A percentile compares a stretch with the other conserved stretches of the same genome.
Conservation (phyloP, 2,113 vertebrate genomes). For the Poeciliopsis occidentalis region DNA sequence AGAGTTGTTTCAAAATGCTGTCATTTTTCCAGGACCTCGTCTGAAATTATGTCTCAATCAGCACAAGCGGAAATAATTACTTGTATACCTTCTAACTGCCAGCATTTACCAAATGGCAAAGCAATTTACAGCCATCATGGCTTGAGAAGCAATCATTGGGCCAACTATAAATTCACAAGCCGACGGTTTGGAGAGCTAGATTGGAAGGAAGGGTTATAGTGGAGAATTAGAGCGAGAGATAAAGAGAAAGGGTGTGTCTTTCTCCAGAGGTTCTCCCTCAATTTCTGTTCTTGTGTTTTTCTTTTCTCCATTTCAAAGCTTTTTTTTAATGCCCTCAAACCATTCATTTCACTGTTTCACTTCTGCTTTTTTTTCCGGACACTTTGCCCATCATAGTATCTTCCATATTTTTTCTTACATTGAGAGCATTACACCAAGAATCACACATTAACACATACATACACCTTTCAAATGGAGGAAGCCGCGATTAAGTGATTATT, state of each 20-base stretch:
- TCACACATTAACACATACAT: slow-evolving; percentile 20
- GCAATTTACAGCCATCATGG: slow-evolving; percentile 81
- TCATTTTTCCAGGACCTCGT: slow-evolving; percentile 72
- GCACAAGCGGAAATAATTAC: slow-evolving; percentile 81
- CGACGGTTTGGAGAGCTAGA: slow-evolving; percentile 70
- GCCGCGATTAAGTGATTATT: slow-evolving; percentile 77
- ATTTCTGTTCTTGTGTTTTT: slow-evolving; percentile 23
- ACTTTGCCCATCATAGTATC: slow-evolving; percentile 43
- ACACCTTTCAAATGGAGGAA: slow-evolving; percentile 62
- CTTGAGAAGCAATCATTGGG: slow-evolving; percentile 79
- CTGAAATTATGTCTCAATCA: slow-evolving; percentile 84
- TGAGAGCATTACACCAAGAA: slow-evolving; percentile 38
- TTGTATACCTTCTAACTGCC: slow-evolving; percentile 81
- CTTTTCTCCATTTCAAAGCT: slow-evolving; percentile 19
- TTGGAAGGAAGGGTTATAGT: slow-evolving; percentile 72
- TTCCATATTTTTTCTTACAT: slow-evolving; percentile 42
- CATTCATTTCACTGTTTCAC: slow-evolving; percentile 49
- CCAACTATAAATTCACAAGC: slow-evolving; percentile 81
- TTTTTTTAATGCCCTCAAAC: slow-evolving; percentile 17
- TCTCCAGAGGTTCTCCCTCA: slow-evolving; percentile 20
- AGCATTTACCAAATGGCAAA: slow-evolving; percentile 82
- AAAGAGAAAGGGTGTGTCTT: slow-evolving; percentile 25
- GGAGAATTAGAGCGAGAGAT: slow-evolving; percentile 66
- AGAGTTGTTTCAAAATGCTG: slow-evolving; percentile 81
- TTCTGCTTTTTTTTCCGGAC: slow-evolving; percentile 22